Base-by-base conservation (phyloP, 2,113 vertebrate genomes). In the Donacobius atricapilla region DNA sequence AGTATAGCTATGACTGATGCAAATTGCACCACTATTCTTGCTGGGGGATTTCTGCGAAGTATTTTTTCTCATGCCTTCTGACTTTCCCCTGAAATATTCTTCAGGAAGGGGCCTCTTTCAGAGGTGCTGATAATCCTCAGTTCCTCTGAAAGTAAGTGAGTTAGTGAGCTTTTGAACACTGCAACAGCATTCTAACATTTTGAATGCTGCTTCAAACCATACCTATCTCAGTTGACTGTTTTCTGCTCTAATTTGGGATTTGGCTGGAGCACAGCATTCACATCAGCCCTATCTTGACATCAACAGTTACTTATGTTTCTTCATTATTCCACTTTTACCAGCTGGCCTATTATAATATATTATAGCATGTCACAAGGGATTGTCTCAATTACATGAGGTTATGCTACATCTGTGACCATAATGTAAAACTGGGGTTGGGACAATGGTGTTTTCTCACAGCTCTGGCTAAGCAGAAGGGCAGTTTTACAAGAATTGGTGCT, bases 311-410 rank as follows among this genome's bases (percentile, higher is more conserved):
- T 92, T 77, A 95, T 0, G 0, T 94, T 95, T 90, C 91, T 94
- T 93, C 84, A 71, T 91, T 91, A 87, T 79, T 89, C 47, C 58
- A 83, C 63, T 94, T 93, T 64, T 68, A 92, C 66, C 94, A 96
- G 61, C 70, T 97, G 88, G 83, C 39, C 30, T 77, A 58, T 92
- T 96, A 70, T 57, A 44, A 76, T 89, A 28, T 48, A 83, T 48
- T 83, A 44, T 45, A 78, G 58, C 53, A 69, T 65, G 33, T 70
- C 88, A 84, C 81, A 33, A 44, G 93, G 79, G 90, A 87, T 39
- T 48, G 18, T 94, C 87, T 95, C 85, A 21, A 42, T 97, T 95
- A 65, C 80, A 89, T 66, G 44, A 90, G 65, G 68, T 90, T 94
- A 77, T 86, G n/a, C 44, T 89, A 47, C 78, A 83, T 82, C 72